Percentiles rank a stretch among this genome's conserved stretches.
phyloP scores from a whole-genome alignment of 2,113 vertebrate genomes.

The Myrmecobius fasciatus region DNA sequence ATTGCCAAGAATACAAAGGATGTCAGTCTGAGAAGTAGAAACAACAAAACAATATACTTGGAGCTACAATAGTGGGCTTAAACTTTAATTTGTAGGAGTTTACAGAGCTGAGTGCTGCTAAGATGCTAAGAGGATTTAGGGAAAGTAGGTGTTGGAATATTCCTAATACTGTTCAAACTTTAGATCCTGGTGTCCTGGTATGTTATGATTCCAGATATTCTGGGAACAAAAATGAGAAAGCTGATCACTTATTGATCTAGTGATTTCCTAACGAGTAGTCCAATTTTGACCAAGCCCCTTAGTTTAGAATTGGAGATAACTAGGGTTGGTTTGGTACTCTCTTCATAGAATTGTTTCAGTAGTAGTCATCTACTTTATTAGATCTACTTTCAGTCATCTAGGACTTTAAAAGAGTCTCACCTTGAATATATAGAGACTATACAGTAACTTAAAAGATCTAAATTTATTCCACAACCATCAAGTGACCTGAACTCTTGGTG shows the following conservation, averaged over 20 bases:
- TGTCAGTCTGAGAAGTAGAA: not conserved
- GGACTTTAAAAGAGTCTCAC: not conserved
- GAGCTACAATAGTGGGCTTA: not conserved
- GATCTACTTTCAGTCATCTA: too few relatives aligned
- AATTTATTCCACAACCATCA: not conserved
- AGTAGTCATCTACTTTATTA: not conserved
- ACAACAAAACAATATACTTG: not conserved
- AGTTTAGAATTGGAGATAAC: not conserved
- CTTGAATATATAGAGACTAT: not conserved
- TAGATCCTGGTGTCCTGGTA: not conserved
- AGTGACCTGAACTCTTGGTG: not conserved
- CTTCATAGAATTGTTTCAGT: conserved; percentile 1
- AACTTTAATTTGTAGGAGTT: not conserved
- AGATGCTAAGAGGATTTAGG: not conserved
- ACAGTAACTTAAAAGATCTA: not conserved
- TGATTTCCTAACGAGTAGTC: conserved; percentile 5
- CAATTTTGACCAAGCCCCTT: not conserved
- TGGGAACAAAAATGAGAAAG: not conserved
- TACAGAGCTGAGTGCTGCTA: not conserved
- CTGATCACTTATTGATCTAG: not conserved
- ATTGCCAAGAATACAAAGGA: not conserved
- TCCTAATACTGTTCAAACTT: not conserved
- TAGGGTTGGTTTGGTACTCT: not conserved
- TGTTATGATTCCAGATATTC: not conserved
- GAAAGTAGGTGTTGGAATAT: not conserved